Evolutionary conservation across 2,888 invertebrate species (phyloP).

Genomic region (Chymomyza caudatula): DNA sequence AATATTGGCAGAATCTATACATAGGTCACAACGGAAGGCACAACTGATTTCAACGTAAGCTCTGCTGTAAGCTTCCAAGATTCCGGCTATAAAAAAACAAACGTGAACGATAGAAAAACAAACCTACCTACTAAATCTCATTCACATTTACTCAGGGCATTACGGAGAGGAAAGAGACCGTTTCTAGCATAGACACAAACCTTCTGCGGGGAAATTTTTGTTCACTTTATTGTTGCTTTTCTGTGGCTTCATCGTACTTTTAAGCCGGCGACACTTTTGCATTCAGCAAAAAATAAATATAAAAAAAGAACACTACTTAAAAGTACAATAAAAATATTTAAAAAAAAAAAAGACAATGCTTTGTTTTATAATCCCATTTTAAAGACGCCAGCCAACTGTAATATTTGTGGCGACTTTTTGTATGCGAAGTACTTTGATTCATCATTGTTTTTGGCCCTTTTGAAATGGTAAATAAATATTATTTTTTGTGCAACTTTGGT

Average conservation of each 20-base stretch:
- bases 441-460: constrained; percentile 8
- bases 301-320: background rate
- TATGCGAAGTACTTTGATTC: background rate
- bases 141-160: too few relatives aligned
- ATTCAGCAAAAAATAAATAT: constrained; percentile 18
- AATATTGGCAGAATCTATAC: too few relatives aligned
- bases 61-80: too few relatives aligned
- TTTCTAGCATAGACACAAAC: constrained; percentile 35
- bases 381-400: constrained; percentile 15
- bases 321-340: constrained; percentile 5
- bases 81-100: too few relatives aligned
- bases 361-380: constrained; percentile 50
- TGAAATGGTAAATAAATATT: constrained; percentile 2
- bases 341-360: constrained; percentile 10
- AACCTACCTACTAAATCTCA: too few relatives aligned
- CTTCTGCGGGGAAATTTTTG: constrained; percentile 16
- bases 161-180: too few relatives aligned
- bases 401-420: constrained; percentile 24
- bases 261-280: constrained; percentile 32
- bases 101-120: too few relatives aligned
- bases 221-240: constrained; percentile 36
- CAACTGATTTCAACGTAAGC: too few relatives aligned
- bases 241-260: constrained; percentile 47
- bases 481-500: constrained; percentile 19
- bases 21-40: too few relatives aligned